These are phyloP conservation scores for Dichetophora obliterata DNA, from an alignment of 2,888 invertebrate genomes.

Conservation along the genomic window DNA sequence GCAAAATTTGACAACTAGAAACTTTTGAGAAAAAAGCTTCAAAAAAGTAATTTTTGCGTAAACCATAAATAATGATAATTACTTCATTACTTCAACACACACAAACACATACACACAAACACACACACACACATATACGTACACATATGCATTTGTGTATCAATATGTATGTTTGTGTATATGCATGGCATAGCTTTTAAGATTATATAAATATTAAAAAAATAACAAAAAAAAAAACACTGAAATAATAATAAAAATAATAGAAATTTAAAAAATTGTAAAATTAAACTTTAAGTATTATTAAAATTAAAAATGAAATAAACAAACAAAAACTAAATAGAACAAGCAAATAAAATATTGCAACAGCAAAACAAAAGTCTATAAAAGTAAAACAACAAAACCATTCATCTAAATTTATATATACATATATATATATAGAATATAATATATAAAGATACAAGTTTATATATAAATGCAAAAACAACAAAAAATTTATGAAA, in stretches of 20 bases:
- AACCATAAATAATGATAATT: conserved; percentile 10
- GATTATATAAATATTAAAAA: conserved; percentile 29
- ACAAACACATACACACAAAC: conserved; percentile 4
- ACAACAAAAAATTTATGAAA: conserved; percentile 4
- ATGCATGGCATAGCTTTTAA: conserved; percentile 21
- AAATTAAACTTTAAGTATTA: conserved; percentile 41
- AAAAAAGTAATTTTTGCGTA: too few relatives aligned
- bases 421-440: conserved; percentile 12
- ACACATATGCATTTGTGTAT: conserved; percentile 1
- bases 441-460: conserved; percentile 25
- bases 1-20: neutral
- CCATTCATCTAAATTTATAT: conserved; percentile 43
- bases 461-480: conserved; percentile 21
- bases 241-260: conserved; percentile 51
- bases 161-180: neutral
- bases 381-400: neutral
- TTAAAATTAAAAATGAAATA: conserved; percentile 34
- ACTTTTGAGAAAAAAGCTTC: too few relatives aligned
- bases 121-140: neutral
- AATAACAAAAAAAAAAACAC: conserved; percentile 41
- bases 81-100: neutral
- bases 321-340: conserved; percentile 41
- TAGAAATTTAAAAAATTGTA: conserved; percentile 46
- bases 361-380: conserved; percentile 52
- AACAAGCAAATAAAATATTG: conserved; percentile 34